Percentiles rank a stretch among this genome's conserved stretches.
Evolutionary conservation across 2,888 invertebrate genomes (phyloP).

Genomic region (Scotopteryx bipunctaria): DNA sequence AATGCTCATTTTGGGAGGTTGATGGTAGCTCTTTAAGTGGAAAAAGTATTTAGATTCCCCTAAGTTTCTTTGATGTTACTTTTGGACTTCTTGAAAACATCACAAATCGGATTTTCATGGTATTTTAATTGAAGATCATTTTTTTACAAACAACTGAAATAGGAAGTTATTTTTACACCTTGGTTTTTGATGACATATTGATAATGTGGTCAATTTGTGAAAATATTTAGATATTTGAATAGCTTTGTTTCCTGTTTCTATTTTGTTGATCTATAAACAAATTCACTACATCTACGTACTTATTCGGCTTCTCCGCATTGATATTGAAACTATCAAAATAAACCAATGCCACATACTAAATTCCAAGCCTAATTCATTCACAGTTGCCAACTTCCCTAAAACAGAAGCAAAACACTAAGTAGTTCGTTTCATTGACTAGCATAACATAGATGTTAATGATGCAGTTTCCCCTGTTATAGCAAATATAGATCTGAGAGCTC

Average conservation of each 20-base stretch:
- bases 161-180: background rate
- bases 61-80: slow-evolving; percentile 51
- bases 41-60: slow-evolving; percentile 49
- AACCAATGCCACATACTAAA: background rate
- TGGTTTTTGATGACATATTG: background rate
- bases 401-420: slow-evolving; percentile 30
- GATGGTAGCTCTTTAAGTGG: slow-evolving; percentile 49
- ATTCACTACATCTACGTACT: too few species aligned
- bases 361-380: slow-evolving; percentile 8
- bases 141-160: background rate
- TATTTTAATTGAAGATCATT: background rate
- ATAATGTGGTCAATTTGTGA: background rate
- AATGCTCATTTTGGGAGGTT: slow-evolving; percentile 66
- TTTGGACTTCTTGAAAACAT: slow-evolving; percentile 25
- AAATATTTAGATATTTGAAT: too few species aligned
- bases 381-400: slow-evolving; percentile 26
- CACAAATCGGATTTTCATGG: background rate
- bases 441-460: slow-evolving; percentile 50
- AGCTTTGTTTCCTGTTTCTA: too few species aligned
- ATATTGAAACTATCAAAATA: background rate
- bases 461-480: slow-evolving; percentile 58
- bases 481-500: slow-evolving; percentile 66
- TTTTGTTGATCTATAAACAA: too few species aligned
- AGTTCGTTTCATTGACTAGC: slow-evolving; percentile 38
- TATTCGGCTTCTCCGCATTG: background rate